Base-by-base conservation (phyloP, 92 coral and sea anemone species). In the Porites lobata region DNA sequence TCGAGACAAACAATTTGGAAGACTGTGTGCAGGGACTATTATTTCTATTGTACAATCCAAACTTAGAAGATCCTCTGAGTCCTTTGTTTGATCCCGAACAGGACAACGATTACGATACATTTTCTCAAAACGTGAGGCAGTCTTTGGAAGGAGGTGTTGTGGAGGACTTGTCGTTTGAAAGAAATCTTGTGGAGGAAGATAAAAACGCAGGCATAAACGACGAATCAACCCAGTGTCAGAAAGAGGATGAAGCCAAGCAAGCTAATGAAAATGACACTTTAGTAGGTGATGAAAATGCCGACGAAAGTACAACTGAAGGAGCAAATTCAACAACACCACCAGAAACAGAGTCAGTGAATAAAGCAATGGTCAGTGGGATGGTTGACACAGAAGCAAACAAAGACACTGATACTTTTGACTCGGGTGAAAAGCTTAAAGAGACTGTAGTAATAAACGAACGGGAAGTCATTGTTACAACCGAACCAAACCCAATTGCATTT, bases 1-100 rank as follows among this genome's bases (percentile, higher is more conserved):
- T 87, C n/a, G 89, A 61, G 57, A 84, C 77, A 20, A 93, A 97
- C 77, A 95, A 88, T 65, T 77, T 97, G 54, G 96, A 97, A 69
- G 98, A 97, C 88, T 89, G 96, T 54, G 95, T 96, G 0, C 99
- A 97, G 63, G 99, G 99, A 43, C 61, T 97, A 85, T 90, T 97
- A 73, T 95, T 94, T 74, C 75, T 97, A 77, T 69, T 97, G 54
- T 84, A 97, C 77, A 90, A 97, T 66, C 99, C 99, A 17, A 94
- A 94, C 70, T 73, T 94, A 17, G 96, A 86, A 0, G 99, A 97
- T 75, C 98, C 99, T 1, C 73, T 95, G 2, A 95, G 85, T 22
- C 98, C 98, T 19, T 69, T 86, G 83, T 94, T 95, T 81, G 90
- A 87, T 56, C 90, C 92, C 0, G 93, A 82, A 51, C 52, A 26